phyloP scores from a whole-genome alignment of 2,797 vertebrate genomes.

The Cynodonichthys magdalenae region DNA sequence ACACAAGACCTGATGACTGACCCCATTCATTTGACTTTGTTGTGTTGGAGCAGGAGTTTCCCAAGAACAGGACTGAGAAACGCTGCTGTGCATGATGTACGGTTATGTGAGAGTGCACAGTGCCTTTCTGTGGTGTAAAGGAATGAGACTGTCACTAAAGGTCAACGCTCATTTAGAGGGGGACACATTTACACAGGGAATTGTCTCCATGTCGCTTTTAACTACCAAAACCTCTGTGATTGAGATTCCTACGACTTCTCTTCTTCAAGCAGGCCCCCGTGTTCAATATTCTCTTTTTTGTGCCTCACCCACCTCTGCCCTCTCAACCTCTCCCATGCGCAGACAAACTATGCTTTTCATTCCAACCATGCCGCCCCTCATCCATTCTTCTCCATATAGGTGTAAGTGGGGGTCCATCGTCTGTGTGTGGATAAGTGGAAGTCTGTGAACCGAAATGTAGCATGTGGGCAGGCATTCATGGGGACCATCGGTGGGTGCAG shows the following conservation, averaged over 20 bases:
- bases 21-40: too few relatives aligned
- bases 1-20: too few relatives aligned
- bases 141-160: slow-evolving; percentile 45
- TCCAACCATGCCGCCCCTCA: slow-evolving; percentile 61
- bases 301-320: slow-evolving; percentile 63
- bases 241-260: slow-evolving; percentile 40
- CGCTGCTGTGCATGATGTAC: neutral
- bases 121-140: slow-evolving; percentile 16
- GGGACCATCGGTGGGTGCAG: slow-evolving; percentile 55
- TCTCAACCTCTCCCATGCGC: slow-evolving; percentile 46
- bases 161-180: slow-evolving; percentile 48
- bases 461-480: slow-evolving; percentile 63
- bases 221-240: slow-evolving; percentile 42
- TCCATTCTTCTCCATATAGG: slow-evolving; percentile 54
- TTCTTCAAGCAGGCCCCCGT: slow-evolving; percentile 36
- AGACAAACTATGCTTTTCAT: slow-evolving; percentile 58
- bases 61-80: neutral
- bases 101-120: slow-evolving; percentile 5
- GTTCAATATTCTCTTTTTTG: slow-evolving; percentile 57
- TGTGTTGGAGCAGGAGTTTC: neutral
- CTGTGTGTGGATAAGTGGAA: slow-evolving; percentile 67
- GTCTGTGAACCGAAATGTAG: slow-evolving; percentile 64
- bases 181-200: slow-evolving; percentile 27
- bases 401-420: slow-evolving; percentile 64
- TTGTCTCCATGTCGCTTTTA: slow-evolving; percentile 43